Base-by-base conservation (phyloP, 1,140 invertebrate species). In the Hycleus phaleratus region DNA sequence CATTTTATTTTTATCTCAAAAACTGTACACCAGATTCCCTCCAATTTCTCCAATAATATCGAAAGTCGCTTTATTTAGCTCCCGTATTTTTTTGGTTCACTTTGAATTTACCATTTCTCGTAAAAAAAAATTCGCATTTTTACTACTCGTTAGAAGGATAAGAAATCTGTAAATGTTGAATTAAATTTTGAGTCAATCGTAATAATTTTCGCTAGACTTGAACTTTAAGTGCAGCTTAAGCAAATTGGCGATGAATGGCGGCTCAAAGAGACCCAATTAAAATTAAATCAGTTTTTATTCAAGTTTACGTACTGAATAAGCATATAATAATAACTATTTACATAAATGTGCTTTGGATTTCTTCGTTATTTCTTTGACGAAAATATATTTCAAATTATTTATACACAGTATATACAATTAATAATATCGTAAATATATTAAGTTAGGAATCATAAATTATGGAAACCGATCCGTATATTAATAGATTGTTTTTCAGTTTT, bases 301-400 rank as follows among this genome's bases (percentile, higher is more conserved):
- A 63, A 52, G 32, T 32, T 63, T 61, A 61, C 55, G 55, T 60
- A 43, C 58, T 50, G 46, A 61, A 56, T 58, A 63, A 63, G 62
- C 62, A 63, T 61, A 63, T 54, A 54, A 54, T 63, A 59, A 48
- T 59, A 51, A 45, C 56, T 66, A 66, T 66, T 24, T 66, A 66
- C 64, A 66, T 62, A 52, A 57, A 63, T 32, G 60, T 62, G 63
- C 63, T 65, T 65, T 65, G 61, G 61, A 56, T 62, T 60, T 47
- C 46, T 4, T 32, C 18, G 18, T 18, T 18, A 18, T 32, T 32
- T 32, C 32, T 32, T 32, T 65, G 63, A 56, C 56, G 53, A 65
- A 65, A 65, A 65, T 65, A 62, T 62, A 65, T 58, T 65, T 63
- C 62, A 63, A 58, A 65, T 58, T 60, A 60, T 65, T 56, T 65